Base-by-base conservation (phyloP, 2,888 invertebrate species). In the Gastracanthus pulcherrimus region DNA sequence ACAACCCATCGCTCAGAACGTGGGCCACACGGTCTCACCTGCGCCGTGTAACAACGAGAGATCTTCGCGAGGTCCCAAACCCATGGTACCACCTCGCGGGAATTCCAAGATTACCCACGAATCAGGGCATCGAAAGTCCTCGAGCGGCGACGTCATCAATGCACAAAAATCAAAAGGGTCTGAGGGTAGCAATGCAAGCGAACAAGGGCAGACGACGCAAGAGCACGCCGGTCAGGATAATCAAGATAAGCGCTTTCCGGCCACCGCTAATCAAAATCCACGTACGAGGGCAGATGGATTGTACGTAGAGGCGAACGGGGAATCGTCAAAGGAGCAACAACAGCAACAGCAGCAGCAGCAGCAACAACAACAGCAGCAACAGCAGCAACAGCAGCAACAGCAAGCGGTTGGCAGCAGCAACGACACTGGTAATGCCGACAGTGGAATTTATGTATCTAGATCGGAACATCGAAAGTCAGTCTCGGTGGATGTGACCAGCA, bases 81-180 rank as follows among this genome's bases (percentile, higher is more conserved):
- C 91, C 0, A 88, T 90, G 89, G 91, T 91, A 3, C 91, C 91
- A 0, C 91, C 91, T 0, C 86, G 91, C 5, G 89, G 87, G 0
- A 91, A 89, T 77, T 91, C 91, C 3, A 91, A 91, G 81, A 91
- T 91, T 29, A 91, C 91, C 0, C 89, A 90, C 60, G 91, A 91
- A 66, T 76, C 87, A 0, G 88, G 78, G 2, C 89, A 89, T 72
- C 85, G 89, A 36, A 90, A 90, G 51, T 87, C 89, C 1, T 86
- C 86, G 3, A 89, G 88, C 58, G 85, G 87, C 0, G 90, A 89
- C 62, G 87, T 86, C 0, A 83, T 87, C 0, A 84, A 82, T 0
- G 67, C 84, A 19, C 86, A 84, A 34, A 88, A 88, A 45, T n/a
- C 84, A 0, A 86, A 86, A 58, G 41, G 34, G 0, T 16, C 4